A percentile compares a stretch with the other conserved stretches of the same genome.
Evolutionary conservation across 2,113 vertebrate species (phyloP).

Genomic region (Felis catus): DNA sequence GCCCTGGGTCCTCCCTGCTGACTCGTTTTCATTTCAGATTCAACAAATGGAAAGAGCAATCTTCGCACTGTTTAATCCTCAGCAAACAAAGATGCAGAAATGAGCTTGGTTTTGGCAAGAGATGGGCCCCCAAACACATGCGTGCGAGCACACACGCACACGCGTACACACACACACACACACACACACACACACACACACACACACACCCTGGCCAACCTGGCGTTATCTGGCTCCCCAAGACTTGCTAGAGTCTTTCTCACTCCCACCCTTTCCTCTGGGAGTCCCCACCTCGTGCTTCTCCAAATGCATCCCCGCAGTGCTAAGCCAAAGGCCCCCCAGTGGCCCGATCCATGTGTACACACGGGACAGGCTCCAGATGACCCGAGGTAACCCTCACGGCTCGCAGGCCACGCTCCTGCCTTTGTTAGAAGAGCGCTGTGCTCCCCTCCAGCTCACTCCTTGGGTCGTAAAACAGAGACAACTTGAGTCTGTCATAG

Average conservation of each 20-base stretch:
- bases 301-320: not conserved
- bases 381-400: not conserved
- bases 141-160: not conserved
- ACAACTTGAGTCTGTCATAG: not conserved
- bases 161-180: rapidly evolving
- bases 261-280: not conserved
- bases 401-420: not conserved
- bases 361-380: not conserved
- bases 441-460: not conserved
- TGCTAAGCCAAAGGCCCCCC: not conserved
- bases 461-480: not conserved
- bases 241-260: not conserved
- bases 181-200: not conserved
- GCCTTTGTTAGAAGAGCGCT: not conserved
- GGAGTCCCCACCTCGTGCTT: not conserved
- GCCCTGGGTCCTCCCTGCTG: constrained; percentile 31
- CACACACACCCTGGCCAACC: not conserved
- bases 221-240: not conserved
- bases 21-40: constrained; percentile 69
- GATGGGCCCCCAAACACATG: not conserved
- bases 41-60: constrained; percentile 38
- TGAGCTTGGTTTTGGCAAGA: constrained; percentile 55
- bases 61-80: constrained; percentile 52
- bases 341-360: not conserved
- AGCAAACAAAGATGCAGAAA: constrained; percentile 64